Conservation (phyloP, 2,797 vertebrate genomes). For the Sebastes paucispinis region DNA sequence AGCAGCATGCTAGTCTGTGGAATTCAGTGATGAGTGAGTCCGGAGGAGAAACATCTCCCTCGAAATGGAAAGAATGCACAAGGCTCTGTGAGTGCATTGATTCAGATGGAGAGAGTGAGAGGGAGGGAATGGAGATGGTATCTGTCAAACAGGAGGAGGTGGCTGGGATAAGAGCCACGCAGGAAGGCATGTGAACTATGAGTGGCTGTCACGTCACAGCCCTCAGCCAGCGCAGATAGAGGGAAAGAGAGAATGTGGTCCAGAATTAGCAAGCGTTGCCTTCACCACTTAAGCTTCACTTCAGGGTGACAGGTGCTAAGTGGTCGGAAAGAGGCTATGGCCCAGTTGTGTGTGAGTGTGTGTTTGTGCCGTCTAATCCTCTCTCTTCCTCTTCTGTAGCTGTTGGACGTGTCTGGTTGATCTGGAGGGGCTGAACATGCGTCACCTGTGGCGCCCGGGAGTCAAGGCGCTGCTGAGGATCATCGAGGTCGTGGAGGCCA, state of each 20-base stretch:
- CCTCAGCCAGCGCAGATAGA: conserved; percentile 4
- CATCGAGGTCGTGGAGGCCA: conserved; percentile 91
- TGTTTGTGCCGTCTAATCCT: conserved; percentile 23
- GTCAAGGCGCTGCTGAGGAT: conserved; percentile 93
- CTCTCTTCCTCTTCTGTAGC: conserved; percentile 36
- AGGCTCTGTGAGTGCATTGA: neutral
- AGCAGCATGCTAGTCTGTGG: neutral
- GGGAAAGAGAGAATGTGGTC: conserved; percentile 13
- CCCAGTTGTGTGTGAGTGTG: conserved; percentile 4
- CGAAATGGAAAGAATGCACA: conserved; percentile 26
- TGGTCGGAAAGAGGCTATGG: conserved; percentile 23
- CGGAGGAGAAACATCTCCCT: neutral
- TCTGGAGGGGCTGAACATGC: conserved; percentile 95
- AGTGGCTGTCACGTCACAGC: conserved; percentile 32
- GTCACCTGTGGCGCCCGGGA: conserved; percentile 94
- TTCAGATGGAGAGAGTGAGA: conserved; percentile 24
- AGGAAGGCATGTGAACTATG: conserved; percentile 50
- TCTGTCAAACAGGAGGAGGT: conserved; percentile 48
- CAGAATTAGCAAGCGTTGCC: conserved; percentile 50
- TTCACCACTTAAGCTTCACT: conserved; percentile 54
- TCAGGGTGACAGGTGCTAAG: conserved; percentile 55
- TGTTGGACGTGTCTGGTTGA: conserved; percentile 98
- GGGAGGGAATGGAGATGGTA: conserved; percentile 25
- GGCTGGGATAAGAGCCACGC: conserved; percentile 35
- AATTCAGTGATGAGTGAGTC: neutral